These are phyloP conservation scores for Rutpela maculata DNA, from an alignment of 2,888 invertebrate species.

Conservation along the genomic window DNA sequence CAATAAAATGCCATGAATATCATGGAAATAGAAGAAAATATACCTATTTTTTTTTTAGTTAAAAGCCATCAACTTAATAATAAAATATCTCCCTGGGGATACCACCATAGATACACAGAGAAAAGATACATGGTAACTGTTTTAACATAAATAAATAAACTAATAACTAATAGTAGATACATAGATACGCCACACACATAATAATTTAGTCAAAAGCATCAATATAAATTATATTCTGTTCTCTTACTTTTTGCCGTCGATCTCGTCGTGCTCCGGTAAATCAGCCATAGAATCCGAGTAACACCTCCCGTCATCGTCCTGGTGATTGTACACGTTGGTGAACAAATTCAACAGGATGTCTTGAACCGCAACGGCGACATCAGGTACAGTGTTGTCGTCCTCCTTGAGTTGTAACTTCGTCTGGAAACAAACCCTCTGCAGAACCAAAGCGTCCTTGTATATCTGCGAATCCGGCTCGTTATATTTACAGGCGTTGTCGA, in stretches of 20 bases:
- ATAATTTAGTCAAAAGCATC: too few species aligned
- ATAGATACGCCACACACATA: too few species aligned
- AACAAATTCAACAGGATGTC: constrained; percentile 94
- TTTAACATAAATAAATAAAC: too few species aligned
- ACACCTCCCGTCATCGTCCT: constrained; percentile 97
- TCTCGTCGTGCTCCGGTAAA: constrained; percentile 90
- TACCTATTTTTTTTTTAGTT: too few species aligned
- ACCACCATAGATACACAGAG: too few species aligned
- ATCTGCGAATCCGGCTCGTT: constrained; percentile 98
- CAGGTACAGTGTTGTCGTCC: constrained; percentile 91
- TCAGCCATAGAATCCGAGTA: constrained; percentile 97
- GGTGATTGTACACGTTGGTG: constrained; percentile 95
- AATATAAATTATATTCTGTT: too few species aligned
- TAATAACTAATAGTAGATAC: too few species aligned
- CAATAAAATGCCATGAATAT: too few species aligned
- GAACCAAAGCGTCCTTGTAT: constrained; percentile 95
- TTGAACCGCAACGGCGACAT: constrained; percentile 92
- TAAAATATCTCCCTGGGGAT: too few species aligned
- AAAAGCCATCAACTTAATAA: too few species aligned
- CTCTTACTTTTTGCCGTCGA: constrained; percentile 80
- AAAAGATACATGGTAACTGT: too few species aligned
- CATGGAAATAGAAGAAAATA: too few species aligned
- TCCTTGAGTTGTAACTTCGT: constrained; percentile 90
- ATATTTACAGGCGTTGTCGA: constrained; percentile 97
- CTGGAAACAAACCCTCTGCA: constrained; percentile 94